Evolutionary conservation across 1,140 invertebrate species (phyloP).

Genomic region (Tetramorium parvispinum): DNA sequence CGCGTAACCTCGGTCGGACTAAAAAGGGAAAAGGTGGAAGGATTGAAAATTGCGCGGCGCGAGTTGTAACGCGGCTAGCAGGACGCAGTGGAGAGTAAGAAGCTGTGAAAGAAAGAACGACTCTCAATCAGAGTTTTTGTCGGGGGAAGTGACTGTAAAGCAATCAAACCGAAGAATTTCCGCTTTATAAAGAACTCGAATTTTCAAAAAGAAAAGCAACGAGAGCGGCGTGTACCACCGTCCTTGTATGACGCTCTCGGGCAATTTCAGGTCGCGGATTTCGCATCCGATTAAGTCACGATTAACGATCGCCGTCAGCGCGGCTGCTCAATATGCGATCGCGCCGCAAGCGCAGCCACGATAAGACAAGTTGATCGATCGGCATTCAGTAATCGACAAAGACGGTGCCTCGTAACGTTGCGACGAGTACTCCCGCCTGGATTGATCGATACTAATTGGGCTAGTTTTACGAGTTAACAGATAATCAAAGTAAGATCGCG

Average conservation of each 20-base stretch:
- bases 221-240: constrained; percentile 55
- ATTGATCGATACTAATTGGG: constrained; percentile 25
- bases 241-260: background rate
- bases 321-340: background rate
- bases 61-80: background rate
- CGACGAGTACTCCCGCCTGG: background rate
- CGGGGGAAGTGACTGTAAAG: constrained; percentile 12
- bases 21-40: constrained; percentile 22
- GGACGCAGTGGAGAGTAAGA: background rate
- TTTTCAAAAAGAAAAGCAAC: constrained; percentile 70
- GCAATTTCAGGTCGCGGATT: constrained; percentile 38
- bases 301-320: constrained; percentile 48
- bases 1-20: background rate
- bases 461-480: constrained; percentile 49
- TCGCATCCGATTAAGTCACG: constrained; percentile 31
- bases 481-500: constrained; percentile 56
- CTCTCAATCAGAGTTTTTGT: background rate
- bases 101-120: background rate
- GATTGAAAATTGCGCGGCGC: constrained; percentile 9
- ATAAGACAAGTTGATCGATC: background rate
- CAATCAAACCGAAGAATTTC: constrained; percentile 10
- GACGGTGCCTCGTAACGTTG: background rate
- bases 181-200: constrained; percentile 69
- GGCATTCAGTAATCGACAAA: background rate
- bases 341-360: too few species aligned